These are phyloP conservation scores for Gerris lacustris DNA, from an alignment of 2,888 invertebrate genomes.

Conservation along the genomic window DNA sequence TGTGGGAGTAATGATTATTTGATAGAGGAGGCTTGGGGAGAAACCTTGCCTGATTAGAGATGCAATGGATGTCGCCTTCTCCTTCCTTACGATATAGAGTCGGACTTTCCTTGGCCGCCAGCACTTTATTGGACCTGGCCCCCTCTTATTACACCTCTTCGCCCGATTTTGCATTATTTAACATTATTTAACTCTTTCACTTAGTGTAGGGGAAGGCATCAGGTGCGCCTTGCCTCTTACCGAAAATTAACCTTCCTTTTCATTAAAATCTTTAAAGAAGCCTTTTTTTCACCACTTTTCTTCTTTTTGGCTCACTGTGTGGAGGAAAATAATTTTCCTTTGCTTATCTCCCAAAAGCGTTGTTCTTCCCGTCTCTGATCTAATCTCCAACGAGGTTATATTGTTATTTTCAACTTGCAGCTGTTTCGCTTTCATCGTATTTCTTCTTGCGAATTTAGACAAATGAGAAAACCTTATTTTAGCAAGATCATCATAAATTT, in stretches of 20 bases:
- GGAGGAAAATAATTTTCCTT: no score
- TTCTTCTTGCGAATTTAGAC: neutral
- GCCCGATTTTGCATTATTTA: constrained; percentile 1
- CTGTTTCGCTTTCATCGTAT: neutral
- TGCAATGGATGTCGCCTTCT: neutral
- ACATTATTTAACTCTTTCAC: constrained; percentile 1
- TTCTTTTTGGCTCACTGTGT: no score
- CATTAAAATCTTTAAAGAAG: neutral
- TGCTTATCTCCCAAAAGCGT: no score
- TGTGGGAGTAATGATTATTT: constrained; percentile 3
- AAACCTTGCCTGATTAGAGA: neutral
- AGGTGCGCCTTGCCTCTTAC: neutral
- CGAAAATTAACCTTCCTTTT: neutral
- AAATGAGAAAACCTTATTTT: no score
- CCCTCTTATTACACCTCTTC: neutral
- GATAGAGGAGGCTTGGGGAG: neutral
- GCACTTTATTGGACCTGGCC: neutral
- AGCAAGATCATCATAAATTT: no score
- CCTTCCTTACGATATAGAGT: neutral
- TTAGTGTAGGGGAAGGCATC: neutral
- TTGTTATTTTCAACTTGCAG: neutral
- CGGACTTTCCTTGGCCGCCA: neutral
- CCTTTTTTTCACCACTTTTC: no score
- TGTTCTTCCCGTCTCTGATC: no score
- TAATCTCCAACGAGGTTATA: no score